Evolutionary conservation across 92 coral and sea anemone genomes (phyloP), one percentile per base, ranked within the genome.

Genomic region (Umimayanthus kanabou): DNA sequence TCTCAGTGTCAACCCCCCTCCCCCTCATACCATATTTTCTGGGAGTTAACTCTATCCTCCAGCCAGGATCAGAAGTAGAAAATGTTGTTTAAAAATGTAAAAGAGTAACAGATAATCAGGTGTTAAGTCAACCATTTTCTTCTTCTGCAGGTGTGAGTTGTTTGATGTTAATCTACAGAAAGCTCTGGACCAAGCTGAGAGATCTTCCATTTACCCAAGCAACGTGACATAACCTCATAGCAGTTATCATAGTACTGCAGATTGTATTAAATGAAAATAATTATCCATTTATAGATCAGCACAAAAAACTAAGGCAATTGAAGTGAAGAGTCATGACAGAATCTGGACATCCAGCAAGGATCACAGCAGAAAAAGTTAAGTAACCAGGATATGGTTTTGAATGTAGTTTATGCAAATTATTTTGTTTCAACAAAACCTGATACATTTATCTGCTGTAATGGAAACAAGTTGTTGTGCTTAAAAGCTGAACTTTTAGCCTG

Each of bases 111-210:
- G 58, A 13, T 39, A 10, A 71, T 49, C 28, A n/a, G 15, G 1
- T 83, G 28, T 28, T 58, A 87, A 73, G 88, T 47, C 22, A 42
- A 23, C 4, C 23, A 70, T 85, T 87, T 70, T 61, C n/a, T 22
- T 89, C 76, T 76, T 25, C 47, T 47, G n/a, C 85, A 97, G 99
- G 90, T 97, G 99, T 80, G 99, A 97, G 78, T 92, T 97, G 67
- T 97, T 97, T 88, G 99, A 97, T 49, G 87, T 91, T 43, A 95
- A 97, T 90, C 82, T 97, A 58, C 98, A 95, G 83, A 95, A 91
- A 90, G 94, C 97, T n/a, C 87, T 97, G 42, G 99, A 97, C 9
- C 98, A 95, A 71, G 90, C 98, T 70, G 99, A 97, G 85, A 93
- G 91, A 85, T 89, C 96, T 15, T 91, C 92, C 18, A 74, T 92